Conservation (phyloP, 2,797 vertebrate genomes). For the Karalla daura region DNA sequence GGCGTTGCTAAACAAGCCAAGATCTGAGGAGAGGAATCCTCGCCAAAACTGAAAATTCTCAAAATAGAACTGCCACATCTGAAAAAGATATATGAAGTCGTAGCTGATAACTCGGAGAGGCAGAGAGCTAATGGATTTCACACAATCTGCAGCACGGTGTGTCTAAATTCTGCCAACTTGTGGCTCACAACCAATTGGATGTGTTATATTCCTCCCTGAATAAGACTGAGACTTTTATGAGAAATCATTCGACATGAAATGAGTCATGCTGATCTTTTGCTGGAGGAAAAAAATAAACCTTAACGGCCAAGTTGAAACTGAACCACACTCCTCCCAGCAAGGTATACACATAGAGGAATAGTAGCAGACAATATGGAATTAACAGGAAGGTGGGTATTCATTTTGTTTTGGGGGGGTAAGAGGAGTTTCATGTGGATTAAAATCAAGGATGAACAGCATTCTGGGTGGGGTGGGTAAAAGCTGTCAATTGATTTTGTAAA, state of each 20-base stretch:
- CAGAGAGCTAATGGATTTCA: conserved; percentile 24
- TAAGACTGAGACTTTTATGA: conserved; percentile 25
- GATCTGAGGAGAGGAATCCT: conserved; percentile 5
- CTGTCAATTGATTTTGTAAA: conserved; percentile 16
- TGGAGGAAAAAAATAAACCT: conserved; percentile 36
- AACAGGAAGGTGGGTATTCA: conserved; percentile 32
- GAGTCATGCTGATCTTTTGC: conserved; percentile 47
- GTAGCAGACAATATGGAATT: conserved; percentile 28
- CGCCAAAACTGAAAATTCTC: not conserved
- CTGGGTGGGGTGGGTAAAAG: conserved; percentile 10
- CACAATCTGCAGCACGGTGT: conserved; percentile 4
- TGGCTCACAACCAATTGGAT: conserved; percentile 37
- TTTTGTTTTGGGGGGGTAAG: conserved; percentile 27
- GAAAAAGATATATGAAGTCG: conserved; percentile 7
- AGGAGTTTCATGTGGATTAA: conserved; percentile 4
- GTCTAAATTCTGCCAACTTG: conserved; percentile 34
- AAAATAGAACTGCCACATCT: not conserved
- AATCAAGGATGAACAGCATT: conserved; percentile 23
- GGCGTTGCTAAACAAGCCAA: not conserved
- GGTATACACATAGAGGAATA: conserved; percentile 9
- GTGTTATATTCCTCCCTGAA: conserved; percentile 19
- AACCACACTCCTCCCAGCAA: conserved; percentile 28
- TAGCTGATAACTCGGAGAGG: conserved; percentile 4
- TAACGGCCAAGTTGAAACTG: conserved; percentile 34
- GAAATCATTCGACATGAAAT: conserved; percentile 46